Percentiles rank a stretch among this genome's conserved stretches.
These are phyloP conservation scores for Rousettus madagascariensis DNA, from an alignment of 2,797 vertebrate species.

Conservation along the genomic window DNA sequence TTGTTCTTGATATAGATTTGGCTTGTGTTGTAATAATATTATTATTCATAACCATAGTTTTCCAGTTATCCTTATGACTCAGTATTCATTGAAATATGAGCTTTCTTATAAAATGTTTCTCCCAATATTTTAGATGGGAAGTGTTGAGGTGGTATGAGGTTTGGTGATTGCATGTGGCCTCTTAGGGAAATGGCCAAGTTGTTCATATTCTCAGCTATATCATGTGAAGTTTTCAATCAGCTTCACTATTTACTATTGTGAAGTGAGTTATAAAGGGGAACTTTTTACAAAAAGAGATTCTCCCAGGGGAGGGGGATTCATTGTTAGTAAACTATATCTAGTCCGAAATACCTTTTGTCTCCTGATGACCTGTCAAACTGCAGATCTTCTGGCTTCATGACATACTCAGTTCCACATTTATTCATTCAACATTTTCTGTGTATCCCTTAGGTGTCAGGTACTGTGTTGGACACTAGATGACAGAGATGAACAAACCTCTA, in stretches of 20 bases:
- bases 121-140: background rate
- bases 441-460: background rate
- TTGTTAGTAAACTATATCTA: conserved; percentile 29
- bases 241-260: background rate
- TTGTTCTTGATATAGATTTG: background rate
- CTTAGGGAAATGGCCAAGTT: background rate
- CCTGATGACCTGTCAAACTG: background rate
- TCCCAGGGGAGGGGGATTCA: background rate
- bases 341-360: background rate
- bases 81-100: conserved; percentile 22
- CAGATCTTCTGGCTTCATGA: background rate
- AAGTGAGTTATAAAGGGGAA: conserved; percentile 13
- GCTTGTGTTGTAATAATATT: conserved; percentile 25
- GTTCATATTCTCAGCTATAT: background rate
- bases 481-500: background rate
- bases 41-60: conserved; percentile 29
- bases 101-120: background rate
- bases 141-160: background rate
- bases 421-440: background rate
- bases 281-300: conserved; percentile 51
- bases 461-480: background rate
- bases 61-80: conserved; percentile 13
- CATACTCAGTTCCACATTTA: background rate
- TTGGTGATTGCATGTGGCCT: background rate
- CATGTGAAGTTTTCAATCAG: background rate